Evolutionary conservation across 2,113 vertebrate genomes (phyloP), one percentile per base, ranked within the genome.

Genomic region (Oreochromis spilurus): DNA sequence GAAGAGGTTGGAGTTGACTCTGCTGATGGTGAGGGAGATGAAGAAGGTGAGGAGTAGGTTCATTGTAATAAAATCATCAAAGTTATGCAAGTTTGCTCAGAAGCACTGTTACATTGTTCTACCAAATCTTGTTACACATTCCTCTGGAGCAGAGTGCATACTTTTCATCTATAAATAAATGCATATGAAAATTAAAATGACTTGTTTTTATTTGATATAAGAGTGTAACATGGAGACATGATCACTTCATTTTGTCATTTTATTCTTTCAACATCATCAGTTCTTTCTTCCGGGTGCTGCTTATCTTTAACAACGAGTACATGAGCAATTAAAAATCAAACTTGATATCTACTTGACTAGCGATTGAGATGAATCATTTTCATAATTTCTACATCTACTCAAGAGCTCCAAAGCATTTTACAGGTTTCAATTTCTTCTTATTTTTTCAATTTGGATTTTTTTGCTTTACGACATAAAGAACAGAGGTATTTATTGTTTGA

Each of bases 241-340:
- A 26, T 1, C 3, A 9, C 21, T 26, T 45, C 65, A 17, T 72
- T 43, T 26, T 45, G 38, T 45, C 16, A 6, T 45, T 72, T 26
- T 70, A 14, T 65, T 72, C 67, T 24, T 43, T 45, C 38, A 40
- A 3, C 1, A 7, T 43, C 36, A 14, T 43, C 36, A 12, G 1
- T 43, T 24, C 9, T 14, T 43, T 70, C 4, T 24, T 24, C n/a
- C 0, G 0, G 7, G 7, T 26, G 21, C 21, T 72, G 13, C 38
- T 26, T 8, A 72, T 45, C 4, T 67, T 67, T 40, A 40, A 34
- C 8, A 31, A n/a, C 1, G 4, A 38, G 60, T 21, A 21, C 9
- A n/a, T 13, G 9, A 65, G 34, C 10, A 7, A 38, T 21, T 65
- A 38, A 65, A 65, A 65, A 38, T 58, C 34, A 65, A 65, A 65